Percentiles rank a stretch among this genome's conserved stretches.
These are phyloP conservation scores for Ictalurus furcatus DNA, from an alignment of 2,113 vertebrate genomes.

Conservation along the genomic window DNA sequence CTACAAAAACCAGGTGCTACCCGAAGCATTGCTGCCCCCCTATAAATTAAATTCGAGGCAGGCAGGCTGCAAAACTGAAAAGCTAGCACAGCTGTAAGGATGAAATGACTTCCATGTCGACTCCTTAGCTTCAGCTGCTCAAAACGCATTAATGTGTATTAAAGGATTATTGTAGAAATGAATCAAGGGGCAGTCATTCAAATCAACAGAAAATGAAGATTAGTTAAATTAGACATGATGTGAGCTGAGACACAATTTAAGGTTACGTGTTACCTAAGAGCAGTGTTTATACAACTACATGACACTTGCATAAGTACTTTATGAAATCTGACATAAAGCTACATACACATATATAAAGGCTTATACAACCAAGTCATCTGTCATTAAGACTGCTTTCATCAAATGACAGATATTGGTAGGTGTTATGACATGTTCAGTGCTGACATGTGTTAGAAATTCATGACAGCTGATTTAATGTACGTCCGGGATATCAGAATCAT, in stretches of 20 bases:
- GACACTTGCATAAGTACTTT: background rate
- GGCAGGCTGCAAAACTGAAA: background rate
- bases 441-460: background rate
- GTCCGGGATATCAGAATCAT: background rate
- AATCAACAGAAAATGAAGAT: background rate
- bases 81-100: background rate
- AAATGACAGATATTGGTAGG: background rate
- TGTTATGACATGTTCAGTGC: background rate
- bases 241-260: background rate
- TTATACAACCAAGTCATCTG: background rate
- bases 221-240: background rate
- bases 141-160: background rate
- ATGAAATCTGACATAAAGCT: background rate
- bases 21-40: background rate
- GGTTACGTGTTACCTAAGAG: background rate
- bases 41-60: background rate
- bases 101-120: background rate
- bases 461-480: background rate
- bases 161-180: background rate
- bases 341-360: background rate
- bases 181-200: background rate
- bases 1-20: slow-evolving; percentile 1
- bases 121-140: background rate
- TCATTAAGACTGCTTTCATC: background rate
- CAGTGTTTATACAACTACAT: background rate